These are phyloP conservation scores for Apodemus agrarius DNA, from an alignment of 2,797 vertebrate species.

Conservation along the genomic window DNA sequence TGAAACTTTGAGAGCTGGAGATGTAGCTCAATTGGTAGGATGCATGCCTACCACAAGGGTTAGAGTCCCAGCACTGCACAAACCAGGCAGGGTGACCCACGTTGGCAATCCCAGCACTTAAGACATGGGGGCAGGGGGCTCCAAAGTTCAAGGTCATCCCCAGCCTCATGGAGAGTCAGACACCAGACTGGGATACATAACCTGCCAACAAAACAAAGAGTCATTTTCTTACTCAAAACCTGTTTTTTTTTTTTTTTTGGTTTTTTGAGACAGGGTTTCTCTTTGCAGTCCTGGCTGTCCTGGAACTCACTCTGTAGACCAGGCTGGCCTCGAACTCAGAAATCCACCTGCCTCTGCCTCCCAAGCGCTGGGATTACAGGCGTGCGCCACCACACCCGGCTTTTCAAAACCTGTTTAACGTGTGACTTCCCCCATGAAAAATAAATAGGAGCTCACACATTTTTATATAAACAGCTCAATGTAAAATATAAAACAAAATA, in stretches of 20 bases:
- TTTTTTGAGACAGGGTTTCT: no score
- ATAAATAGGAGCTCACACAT: not conserved
- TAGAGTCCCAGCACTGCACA: not conserved
- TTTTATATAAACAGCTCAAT: not conserved
- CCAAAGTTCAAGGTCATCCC: not conserved
- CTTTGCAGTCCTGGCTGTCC: no score
- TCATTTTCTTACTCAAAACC: slow-evolving; percentile 2
- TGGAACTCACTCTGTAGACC: no score
- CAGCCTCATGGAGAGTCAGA: not conserved
- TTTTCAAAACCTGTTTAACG: not conserved
- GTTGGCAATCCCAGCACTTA: not conserved
- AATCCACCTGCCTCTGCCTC: no score
- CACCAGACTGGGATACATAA: not conserved
- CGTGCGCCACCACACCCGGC: no score
- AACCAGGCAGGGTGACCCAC: not conserved
- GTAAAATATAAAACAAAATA: not conserved
- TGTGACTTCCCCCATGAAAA: not conserved
- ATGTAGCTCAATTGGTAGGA: not conserved
- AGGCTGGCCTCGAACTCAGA: no score
- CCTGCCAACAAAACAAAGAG: not conserved
- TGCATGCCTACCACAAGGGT: not conserved
- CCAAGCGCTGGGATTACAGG: no score
- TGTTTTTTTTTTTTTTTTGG: no score
- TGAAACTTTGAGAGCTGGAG: not conserved
- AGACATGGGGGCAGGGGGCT: not conserved